phyloP scores from a whole-genome alignment of 2,888 invertebrate genomes.

The Helicoverpa assulta region DNA sequence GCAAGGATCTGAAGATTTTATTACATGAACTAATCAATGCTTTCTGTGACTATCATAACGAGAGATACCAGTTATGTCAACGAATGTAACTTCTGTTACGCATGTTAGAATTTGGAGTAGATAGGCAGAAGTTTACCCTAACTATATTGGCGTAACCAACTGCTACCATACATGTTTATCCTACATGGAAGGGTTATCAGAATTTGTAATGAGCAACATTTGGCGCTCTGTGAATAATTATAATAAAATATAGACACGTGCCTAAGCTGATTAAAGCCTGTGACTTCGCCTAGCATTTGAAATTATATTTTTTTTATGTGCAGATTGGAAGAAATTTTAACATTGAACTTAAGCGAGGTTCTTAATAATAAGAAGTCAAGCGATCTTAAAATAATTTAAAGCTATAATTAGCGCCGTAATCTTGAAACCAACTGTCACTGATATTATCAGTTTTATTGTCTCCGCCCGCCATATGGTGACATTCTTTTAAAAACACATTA shows the following conservation, averaged over 20 bases:
- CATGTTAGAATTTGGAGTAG: background rate
- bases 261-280: background rate
- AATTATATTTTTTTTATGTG: too few relatives aligned
- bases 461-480: conserved; percentile 80
- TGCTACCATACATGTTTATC: background rate
- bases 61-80: background rate
- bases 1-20: too few relatives aligned
- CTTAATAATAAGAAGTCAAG: background rate
- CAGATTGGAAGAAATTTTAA: background rate
- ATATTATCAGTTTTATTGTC: conserved; percentile 78
- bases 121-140: background rate
- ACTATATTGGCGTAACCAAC: conserved; percentile 1
- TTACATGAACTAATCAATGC: too few relatives aligned
- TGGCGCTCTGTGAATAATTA: background rate
- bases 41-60: too few relatives aligned
- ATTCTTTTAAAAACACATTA: conserved; percentile 71
- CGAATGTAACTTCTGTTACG: background rate
- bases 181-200: conserved; percentile 1
- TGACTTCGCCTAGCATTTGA: background rate
- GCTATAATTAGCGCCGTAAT: conserved; percentile 63
- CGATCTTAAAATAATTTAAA: conserved; percentile 30
- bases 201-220: conserved; percentile 4
- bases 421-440: conserved; percentile 78
- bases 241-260: background rate
- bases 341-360: background rate